A percentile compares a stretch with the other conserved stretches of the same genome.
Evolutionary conservation across 2,113 vertebrate species (phyloP).

Genomic region (Myanophis thanlyinensis): DNA sequence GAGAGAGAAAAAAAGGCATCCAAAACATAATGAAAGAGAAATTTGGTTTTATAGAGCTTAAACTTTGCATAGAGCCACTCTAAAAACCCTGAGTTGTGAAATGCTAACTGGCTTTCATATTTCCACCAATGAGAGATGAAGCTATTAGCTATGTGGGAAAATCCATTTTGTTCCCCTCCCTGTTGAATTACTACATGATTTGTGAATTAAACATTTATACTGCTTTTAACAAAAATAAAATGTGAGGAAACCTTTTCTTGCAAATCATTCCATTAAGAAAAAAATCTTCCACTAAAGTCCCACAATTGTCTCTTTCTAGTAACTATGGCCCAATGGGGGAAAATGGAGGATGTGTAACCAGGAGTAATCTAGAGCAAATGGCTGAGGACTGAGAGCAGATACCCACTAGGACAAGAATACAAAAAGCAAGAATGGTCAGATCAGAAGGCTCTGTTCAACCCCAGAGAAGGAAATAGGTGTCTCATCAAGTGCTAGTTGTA

Average conservation of each 20-base stretch:
- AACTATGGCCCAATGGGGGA: neutral
- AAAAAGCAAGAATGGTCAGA: neutral
- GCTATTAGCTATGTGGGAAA: conserved; percentile 12
- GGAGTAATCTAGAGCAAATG: neutral
- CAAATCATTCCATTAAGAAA: conserved; percentile 9
- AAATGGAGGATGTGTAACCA: neutral
- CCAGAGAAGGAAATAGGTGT: neutral
- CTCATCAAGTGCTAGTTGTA: neutral
- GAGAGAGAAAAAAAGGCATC: neutral
- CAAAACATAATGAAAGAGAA: neutral
- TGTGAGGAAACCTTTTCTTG: neutral
- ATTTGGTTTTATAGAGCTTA: neutral
- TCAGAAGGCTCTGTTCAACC: neutral
- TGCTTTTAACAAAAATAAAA: conserved; percentile 13
- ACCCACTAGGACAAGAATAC: neutral
- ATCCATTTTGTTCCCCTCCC: conserved; percentile 15
- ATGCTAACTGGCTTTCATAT: conserved; percentile 3
- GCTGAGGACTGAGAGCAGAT: neutral
- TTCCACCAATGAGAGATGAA: neutral
- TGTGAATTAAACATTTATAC: conserved; percentile 31
- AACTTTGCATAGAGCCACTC: neutral
- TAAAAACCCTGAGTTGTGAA: conserved; percentile 5
- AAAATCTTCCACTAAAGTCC: neutral
- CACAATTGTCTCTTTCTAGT: neutral
- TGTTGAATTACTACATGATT: conserved; percentile 11